Base-by-base conservation (phyloP, 2,888 invertebrate species). In the Pollenia angustigena region DNA sequence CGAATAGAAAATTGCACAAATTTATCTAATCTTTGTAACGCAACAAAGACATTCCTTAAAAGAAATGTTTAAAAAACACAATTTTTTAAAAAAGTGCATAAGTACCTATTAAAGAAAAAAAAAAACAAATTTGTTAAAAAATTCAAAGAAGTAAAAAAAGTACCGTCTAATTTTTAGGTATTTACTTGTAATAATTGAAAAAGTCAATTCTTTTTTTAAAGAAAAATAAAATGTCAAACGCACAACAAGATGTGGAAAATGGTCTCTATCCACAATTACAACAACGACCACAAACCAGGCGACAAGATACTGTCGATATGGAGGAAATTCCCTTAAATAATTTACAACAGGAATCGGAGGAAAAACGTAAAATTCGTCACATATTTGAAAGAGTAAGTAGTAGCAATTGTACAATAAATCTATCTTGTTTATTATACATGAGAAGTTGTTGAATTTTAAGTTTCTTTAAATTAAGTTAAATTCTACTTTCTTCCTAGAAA, bases 251-350 rank as follows among this genome's bases (percentile, higher is more conserved):
- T 68, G 64, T 89, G 1, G 92, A 92, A 78, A 91, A 92, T 68
- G 92, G 92, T 52, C 87, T 92, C 3, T 92, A 92, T 87, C 92
- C 92, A 10, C 90, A 89, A 62, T 88, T 92, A 76, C 91, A 92
- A 18, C 76, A 88, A n/a, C 89, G 91, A 0, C 92, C 92, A 23
- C 90, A 89, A 50, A 90, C 92, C 4, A 85, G 88, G 75, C 91
- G 92, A 0, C 92, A 92, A 87, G 92, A 92, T 72, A 92, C 92
- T 48, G 88, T 92, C 3, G 92, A 92, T 48, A 91, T 92, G 92
- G 92, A 92, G 75, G 92, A 90, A 76, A 91, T 92, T 75, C 92
- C 92, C 0, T 79, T 92, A 0, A 88, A 89, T 83, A 87, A 90
- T 52, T 84, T 84, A 42, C 88, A 87, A 48, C 89, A 89, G 44